Percentiles rank a stretch among this genome's conserved stretches.
Conservation (phyloP, 2,113 vertebrate genomes). For the Nansenia antarctica region DNA sequence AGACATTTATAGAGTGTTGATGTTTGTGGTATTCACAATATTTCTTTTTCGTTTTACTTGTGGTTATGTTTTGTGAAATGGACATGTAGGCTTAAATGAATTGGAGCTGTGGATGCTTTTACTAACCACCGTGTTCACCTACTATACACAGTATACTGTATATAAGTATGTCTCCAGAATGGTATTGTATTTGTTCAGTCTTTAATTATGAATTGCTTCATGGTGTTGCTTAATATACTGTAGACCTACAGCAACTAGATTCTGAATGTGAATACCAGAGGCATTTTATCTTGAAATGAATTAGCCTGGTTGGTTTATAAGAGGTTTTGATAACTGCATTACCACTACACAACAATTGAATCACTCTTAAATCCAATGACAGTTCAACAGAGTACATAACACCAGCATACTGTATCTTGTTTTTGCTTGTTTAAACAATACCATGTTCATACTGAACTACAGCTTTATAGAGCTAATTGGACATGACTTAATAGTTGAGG, state of each 20-base stretch:
- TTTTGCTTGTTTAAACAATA: background rate
- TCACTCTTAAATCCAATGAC: background rate
- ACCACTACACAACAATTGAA: background rate
- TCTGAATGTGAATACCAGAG: slow-evolving; percentile 12
- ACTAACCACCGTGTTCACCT: background rate
- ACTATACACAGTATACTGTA: too few relatives aligned
- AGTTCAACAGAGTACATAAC: background rate
- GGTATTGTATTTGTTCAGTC: background rate
- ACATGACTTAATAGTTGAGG: too few relatives aligned
- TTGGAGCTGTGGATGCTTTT: background rate
- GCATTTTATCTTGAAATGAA: slow-evolving; percentile 15
- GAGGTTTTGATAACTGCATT: background rate
- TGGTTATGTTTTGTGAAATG: background rate
- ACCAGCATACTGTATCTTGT: too few relatives aligned
- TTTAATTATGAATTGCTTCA: background rate
- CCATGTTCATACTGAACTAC: background rate
- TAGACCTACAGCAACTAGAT: too few relatives aligned
- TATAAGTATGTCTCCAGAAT: background rate
- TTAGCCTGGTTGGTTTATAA: background rate
- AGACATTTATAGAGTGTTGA: background rate
- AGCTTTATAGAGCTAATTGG: background rate
- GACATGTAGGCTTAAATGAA: background rate
- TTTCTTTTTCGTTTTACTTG: background rate
- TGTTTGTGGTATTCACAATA: background rate
- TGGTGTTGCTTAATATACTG: background rate